Base-by-base conservation (phyloP, 2,113 vertebrate genomes). In the Columba livia region DNA sequence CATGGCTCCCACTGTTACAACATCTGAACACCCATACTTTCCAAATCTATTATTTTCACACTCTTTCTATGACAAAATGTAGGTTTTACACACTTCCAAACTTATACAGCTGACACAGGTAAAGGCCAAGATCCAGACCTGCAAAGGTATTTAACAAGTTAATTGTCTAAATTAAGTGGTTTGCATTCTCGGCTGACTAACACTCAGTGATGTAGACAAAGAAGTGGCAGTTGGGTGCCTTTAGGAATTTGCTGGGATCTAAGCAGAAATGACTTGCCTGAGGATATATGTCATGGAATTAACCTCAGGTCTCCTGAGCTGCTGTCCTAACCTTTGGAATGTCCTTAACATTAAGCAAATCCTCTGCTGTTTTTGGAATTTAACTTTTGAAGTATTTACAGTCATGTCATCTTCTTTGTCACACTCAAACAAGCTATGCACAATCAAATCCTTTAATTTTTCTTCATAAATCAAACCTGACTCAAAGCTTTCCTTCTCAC, bases 311-410 rank as follows among this genome's bases (percentile, higher is more conserved):
- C 77, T 89, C 91, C 80, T 91, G 83, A 95, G 69, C 86, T 92
- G 83, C 77, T 92, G 58, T 86, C 77, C 86, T 87, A 84, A 81
- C 65, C 57, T 91, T 54, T 82, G 66, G 54, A 88, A 91, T 90
- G 92, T 79, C 82, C 64, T 93, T 82, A 92, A 79, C 85, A 86
- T 83, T 50, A 93, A 81, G 34, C 26, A 96, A 96, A 95, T 87
- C 69, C 84, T 93, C 86, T 92, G 61, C 38, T 93, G 61, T 1
- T 90, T 92, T 66, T 67, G 36, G 80, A 93, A 92, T 85, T 92
- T 88, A 93, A 95, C 64, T 92, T 91, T 4, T 93, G 60, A 93
- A 96, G 72, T 84, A 90, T 93, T 94, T 97, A 90, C 83, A 94
- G 53, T 84, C 50, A 53, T 79, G 53, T 94, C 21, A 1, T 95